These are phyloP conservation scores for Campylomormyrus numenius DNA, from an alignment of 2,113 vertebrate species.

Conservation along the genomic window DNA sequence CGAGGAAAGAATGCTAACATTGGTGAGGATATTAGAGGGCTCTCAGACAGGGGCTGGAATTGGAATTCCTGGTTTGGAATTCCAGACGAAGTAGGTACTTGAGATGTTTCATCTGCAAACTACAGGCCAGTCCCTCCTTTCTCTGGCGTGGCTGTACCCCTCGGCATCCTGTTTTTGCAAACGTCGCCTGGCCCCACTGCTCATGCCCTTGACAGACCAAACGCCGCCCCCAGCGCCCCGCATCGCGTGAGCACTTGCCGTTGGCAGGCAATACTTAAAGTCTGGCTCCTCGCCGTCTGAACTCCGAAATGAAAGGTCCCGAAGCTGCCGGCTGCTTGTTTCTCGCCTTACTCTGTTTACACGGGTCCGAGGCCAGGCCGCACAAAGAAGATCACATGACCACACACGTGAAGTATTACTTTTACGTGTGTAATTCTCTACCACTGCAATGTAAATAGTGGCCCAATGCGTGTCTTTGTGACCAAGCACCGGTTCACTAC, in stretches of 20 bases:
- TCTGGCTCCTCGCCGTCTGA: conserved; percentile 6
- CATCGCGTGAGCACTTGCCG: conserved; percentile 24
- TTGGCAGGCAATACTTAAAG: conserved; percentile 19
- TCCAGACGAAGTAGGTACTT: conserved; percentile 39
- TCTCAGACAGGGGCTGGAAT: conserved; percentile 36
- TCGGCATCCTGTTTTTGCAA: conserved; percentile 23
- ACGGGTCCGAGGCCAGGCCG: conserved; percentile 10
- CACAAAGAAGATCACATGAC: background rate
- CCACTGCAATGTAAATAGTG: conserved; percentile 2
- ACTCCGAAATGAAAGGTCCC: conserved; percentile 11
- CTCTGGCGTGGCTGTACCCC: conserved; percentile 6
- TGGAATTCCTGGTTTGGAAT: conserved; percentile 38
- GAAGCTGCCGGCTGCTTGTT: background rate
- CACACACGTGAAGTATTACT: background rate
- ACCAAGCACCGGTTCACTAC: background rate
- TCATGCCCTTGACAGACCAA: conserved; percentile 22
- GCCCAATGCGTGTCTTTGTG: background rate
- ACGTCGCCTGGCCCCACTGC: conserved; percentile 16
- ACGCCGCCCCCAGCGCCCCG: background rate
- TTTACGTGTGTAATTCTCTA: background rate
- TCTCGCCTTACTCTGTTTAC: conserved; percentile 3
- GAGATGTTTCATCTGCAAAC: conserved; percentile 42
- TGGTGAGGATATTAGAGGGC: background rate
- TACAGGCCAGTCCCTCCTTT: conserved; percentile 39
- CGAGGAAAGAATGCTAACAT: background rate